These are phyloP conservation scores for Sporophila hypoxantha DNA, from an alignment of 2,113 vertebrate genomes.

Conservation along the genomic window DNA sequence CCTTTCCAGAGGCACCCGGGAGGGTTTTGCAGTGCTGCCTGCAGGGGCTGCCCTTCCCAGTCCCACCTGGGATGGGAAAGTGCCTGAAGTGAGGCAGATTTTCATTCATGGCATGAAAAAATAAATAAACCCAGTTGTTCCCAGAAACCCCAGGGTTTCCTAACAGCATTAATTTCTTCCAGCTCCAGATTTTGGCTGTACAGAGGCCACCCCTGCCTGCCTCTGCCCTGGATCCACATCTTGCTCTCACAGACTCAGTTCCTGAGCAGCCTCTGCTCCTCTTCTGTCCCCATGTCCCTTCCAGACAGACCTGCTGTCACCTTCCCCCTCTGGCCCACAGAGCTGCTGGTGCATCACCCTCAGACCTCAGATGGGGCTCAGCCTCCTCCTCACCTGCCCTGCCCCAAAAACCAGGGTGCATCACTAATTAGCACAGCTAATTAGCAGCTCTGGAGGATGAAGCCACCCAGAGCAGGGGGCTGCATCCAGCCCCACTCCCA, in stretches of 20 bases:
- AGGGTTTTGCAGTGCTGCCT: neutral
- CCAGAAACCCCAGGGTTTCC: neutral
- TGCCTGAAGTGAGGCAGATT: neutral
- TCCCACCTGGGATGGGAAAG: neutral
- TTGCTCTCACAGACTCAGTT: fast-evolving
- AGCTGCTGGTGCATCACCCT: neutral
- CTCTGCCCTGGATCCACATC: neutral
- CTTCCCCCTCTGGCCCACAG: neutral
- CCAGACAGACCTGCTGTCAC: neutral
- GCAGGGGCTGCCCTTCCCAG: fast-evolving
- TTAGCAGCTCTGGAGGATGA: neutral
- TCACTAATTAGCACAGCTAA: neutral
- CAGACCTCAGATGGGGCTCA: neutral
- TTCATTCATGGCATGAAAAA: neutral
- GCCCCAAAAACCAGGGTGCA: fast-evolving
- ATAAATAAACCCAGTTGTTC: neutral
- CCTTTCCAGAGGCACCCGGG: neutral
- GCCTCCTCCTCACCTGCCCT: neutral
- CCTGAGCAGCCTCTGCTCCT: neutral
- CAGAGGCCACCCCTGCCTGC: neutral
- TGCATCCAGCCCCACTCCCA: neutral
- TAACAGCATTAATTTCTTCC: neutral
- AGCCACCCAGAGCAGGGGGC: neutral
- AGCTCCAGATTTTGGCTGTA: neutral
- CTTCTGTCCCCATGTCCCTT: neutral